Conservation (phyloP, 1,140 invertebrate genomes). For the Ooceraea biroi region DNA sequence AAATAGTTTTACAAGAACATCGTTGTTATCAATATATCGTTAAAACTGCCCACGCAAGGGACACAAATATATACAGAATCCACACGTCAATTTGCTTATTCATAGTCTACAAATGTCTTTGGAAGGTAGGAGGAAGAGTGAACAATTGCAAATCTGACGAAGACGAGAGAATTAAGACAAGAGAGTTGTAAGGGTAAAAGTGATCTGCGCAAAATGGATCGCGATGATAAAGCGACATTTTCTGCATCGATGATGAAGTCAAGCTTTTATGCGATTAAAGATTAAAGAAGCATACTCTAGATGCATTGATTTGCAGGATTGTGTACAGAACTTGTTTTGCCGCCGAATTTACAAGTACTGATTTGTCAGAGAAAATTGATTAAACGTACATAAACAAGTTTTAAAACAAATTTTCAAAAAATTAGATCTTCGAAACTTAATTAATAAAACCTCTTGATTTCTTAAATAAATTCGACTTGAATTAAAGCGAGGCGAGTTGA, state of each 20-base stretch:
- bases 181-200: slow-evolving; percentile 50
- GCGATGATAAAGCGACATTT: not conserved
- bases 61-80: slow-evolving; percentile 74
- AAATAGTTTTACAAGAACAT: not conserved
- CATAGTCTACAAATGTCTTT: slow-evolving; percentile 45
- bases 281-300: slow-evolving; percentile 40
- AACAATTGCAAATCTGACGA: slow-evolving; percentile 39
- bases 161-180: slow-evolving; percentile 49
- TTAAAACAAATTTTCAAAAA: slow-evolving; percentile 15
- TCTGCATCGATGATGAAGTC: not conserved
- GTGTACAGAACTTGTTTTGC: not conserved
- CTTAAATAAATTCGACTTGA: not conserved
- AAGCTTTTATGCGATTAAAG: slow-evolving; percentile 50
- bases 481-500: not conserved
- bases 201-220: slow-evolving; percentile 35
- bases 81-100: slow-evolving; percentile 66
- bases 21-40: slow-evolving; percentile 69
- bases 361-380: not conserved
- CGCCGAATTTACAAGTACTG: not conserved
- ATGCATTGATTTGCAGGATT: slow-evolving; percentile 20
- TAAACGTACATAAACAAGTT: not conserved
- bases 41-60: slow-evolving; percentile 75
- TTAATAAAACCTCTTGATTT: not conserved
- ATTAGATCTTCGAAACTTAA: slow-evolving; percentile 10
- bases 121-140: not conserved